These are phyloP conservation scores for Trachymyrmex cornetzi DNA, from an alignment of 1,140 invertebrate species.

Conservation along the genomic window DNA sequence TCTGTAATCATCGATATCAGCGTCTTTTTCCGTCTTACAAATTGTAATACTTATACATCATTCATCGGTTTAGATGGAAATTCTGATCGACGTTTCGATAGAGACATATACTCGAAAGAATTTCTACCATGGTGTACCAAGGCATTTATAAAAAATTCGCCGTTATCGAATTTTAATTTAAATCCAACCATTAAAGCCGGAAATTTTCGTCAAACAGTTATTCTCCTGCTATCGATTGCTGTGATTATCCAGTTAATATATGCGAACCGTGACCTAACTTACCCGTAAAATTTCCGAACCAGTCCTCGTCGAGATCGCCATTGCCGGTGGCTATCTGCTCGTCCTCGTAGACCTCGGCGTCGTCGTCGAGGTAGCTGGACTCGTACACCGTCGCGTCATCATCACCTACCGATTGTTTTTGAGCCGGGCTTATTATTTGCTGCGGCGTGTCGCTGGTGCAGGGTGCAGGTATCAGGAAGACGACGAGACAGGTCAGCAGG, in stretches of 20 bases:
- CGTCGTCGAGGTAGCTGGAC: conserved; percentile 58
- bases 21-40: not conserved
- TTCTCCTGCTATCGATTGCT: conserved; percentile 6
- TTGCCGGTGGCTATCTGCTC: conserved; percentile 72
- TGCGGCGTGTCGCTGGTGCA: conserved; percentile 56
- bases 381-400: conserved; percentile 63
- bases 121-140: not conserved
- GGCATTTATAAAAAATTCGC: not conserved
- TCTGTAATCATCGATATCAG: not conserved
- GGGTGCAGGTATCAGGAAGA: conserved; percentile 77
- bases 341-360: conserved; percentile 72
- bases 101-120: not conserved
- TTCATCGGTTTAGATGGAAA: not conserved
- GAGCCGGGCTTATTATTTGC: conserved; percentile 46
- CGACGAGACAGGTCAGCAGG: conserved; percentile 80
- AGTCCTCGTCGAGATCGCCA: conserved; percentile 81
- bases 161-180: not conserved
- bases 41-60: not conserved
- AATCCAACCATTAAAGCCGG: not conserved
- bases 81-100: not conserved
- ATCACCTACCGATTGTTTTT: conserved; percentile 67
- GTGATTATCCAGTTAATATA: not conserved
- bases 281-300: conserved; percentile 69
- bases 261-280: conserved; percentile 25
- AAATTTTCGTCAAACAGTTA: not conserved